These are phyloP conservation scores for Hybognathus amarus DNA, from an alignment of 2,797 vertebrate genomes.

Conservation along the genomic window DNA sequence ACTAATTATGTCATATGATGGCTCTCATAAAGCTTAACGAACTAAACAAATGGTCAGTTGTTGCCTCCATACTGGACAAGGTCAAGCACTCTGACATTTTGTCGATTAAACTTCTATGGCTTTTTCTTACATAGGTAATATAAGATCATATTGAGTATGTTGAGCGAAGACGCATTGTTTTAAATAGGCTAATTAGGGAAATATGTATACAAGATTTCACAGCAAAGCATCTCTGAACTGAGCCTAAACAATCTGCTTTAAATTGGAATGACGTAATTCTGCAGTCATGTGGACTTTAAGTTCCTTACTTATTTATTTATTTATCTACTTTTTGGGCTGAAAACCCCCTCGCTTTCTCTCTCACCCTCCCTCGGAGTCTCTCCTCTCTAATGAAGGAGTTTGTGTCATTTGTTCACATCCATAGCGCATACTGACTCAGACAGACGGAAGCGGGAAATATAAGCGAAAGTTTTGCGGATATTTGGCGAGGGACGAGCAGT, in stretches of 20 bases:
- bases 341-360: slow-evolving; percentile 36
- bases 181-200: not conserved
- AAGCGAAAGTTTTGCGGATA: slow-evolving; percentile 68
- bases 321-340: slow-evolving; percentile 49
- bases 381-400: slow-evolving; percentile 35
- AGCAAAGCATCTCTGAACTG: not conserved
- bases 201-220: not conserved
- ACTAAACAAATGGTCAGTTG: not conserved
- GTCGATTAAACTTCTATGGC: not conserved
- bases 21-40: not conserved
- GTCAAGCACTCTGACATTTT: not conserved
- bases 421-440: slow-evolving; percentile 5
- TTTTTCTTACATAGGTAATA: not conserved
- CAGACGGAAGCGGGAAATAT: slow-evolving; percentile 23
- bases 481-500: slow-evolving; percentile 52
- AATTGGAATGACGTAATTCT: slow-evolving; percentile 72
- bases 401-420: slow-evolving; percentile 19
- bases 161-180: not conserved
- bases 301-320: slow-evolving; percentile 62
- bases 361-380: slow-evolving; percentile 28
- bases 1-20: not conserved
- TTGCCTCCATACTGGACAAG: not conserved
- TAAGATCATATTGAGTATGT: not conserved
- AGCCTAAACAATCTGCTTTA: slow-evolving; percentile 4
- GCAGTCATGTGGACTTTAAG: slow-evolving; percentile 68